A percentile compares a stretch with the other conserved stretches of the same genome.
Evolutionary conservation across 2,113 vertebrate genomes (phyloP).

Genomic region (Ceyx melanurus): DNA sequence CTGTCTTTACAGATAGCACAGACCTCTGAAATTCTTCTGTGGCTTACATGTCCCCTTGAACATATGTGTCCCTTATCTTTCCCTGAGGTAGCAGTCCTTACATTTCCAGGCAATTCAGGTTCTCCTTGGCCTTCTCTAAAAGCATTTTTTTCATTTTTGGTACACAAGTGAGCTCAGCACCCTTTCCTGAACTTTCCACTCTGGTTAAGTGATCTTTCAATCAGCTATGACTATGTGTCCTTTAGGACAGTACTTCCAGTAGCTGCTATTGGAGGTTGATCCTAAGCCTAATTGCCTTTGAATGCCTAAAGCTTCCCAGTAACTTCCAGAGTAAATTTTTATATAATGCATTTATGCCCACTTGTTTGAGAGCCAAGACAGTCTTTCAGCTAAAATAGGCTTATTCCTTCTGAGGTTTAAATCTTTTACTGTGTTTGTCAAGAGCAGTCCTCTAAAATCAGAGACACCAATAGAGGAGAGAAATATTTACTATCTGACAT

Average conservation of each 20-base stretch:
- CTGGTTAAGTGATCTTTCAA: background rate
- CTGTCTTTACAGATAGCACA: background rate
- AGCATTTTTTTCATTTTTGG: background rate
- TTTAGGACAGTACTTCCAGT: background rate
- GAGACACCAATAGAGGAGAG: background rate
- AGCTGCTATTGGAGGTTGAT: background rate
- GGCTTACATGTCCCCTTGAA: background rate
- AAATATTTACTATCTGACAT: background rate
- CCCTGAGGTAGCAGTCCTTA: background rate
- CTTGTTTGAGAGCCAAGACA: background rate
- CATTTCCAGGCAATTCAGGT: background rate
- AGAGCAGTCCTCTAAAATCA: background rate
- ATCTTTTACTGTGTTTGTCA: conserved; percentile 13
- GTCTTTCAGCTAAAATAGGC: background rate
- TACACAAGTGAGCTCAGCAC: background rate
- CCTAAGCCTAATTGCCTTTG: background rate
- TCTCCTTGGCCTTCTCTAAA: background rate
- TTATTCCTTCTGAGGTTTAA: background rate
- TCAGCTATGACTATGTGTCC: background rate
- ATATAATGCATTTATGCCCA: background rate
- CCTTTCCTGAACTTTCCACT: background rate
- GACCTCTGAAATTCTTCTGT: background rate
- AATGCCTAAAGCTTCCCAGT: background rate
- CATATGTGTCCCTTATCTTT: background rate
- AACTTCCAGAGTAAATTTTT: background rate